A percentile compares a stretch with the other conserved stretches of the same genome.
These are phyloP conservation scores for Lutra lutra DNA, from an alignment of 2,797 vertebrate genomes.

Conservation along the genomic window DNA sequence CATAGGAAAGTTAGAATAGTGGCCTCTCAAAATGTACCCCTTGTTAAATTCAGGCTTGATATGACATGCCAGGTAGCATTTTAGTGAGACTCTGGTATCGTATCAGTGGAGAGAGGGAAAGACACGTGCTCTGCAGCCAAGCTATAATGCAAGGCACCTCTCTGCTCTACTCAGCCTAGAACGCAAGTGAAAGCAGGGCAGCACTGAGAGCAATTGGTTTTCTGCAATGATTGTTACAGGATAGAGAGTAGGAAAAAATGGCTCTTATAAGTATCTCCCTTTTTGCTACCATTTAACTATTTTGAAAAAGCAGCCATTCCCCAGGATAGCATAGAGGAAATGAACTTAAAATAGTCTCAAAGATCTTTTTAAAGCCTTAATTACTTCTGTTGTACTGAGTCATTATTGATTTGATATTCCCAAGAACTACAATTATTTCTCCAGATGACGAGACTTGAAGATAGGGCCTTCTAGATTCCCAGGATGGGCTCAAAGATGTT, in stretches of 20 bases:
- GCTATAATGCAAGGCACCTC: rapidly evolving
- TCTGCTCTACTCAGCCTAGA: background rate
- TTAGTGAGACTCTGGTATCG: background rate
- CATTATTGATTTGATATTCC: background rate
- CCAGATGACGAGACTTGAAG: background rate
- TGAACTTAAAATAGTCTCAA: background rate
- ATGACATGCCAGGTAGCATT: background rate
- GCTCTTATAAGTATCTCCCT: background rate
- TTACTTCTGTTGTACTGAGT: background rate
- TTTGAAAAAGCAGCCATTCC: background rate
- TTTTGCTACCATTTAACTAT: background rate
- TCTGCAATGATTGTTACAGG: background rate
- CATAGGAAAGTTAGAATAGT: background rate
- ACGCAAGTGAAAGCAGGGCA: background rate
- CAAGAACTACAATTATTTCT: background rate
- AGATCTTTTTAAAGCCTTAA: background rate
- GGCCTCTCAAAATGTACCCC: background rate
- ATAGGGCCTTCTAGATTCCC: background rate
- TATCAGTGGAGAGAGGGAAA: background rate
- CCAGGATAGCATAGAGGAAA: background rate
- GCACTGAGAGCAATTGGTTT: background rate
- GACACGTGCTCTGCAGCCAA: background rate
- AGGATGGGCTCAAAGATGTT: background rate
- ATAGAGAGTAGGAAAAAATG: background rate
- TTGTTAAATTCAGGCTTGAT: background rate